Conservation (phyloP, 2,797 vertebrate genomes). For the Helicolenus hilgendorfi region DNA sequence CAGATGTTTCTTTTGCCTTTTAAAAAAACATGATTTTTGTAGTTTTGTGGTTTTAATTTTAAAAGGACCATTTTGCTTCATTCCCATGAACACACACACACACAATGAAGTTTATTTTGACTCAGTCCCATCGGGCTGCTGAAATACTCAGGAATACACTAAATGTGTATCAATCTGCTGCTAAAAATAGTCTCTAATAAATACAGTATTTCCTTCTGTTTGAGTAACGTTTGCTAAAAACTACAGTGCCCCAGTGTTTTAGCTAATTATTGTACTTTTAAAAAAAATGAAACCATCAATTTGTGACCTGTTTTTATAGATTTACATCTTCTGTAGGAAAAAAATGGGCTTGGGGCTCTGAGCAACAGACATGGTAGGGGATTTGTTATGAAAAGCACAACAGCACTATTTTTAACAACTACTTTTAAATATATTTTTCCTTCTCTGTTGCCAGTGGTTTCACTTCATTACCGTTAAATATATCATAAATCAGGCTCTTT, state of each 20-base stretch:
- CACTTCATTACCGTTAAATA: background rate
- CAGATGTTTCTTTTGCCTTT: background rate
- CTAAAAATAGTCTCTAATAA: background rate
- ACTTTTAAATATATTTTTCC: background rate
- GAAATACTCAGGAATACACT: background rate
- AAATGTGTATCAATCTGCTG: constrained; percentile 14
- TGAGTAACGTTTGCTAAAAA: background rate
- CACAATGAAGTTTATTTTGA: background rate
- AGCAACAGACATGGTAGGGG: background rate
- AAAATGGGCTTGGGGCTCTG: background rate
- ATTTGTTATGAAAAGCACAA: background rate
- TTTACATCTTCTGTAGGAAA: background rate
- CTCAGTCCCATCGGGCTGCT: background rate
- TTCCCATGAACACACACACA: background rate
- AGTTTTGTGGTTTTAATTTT: background rate
- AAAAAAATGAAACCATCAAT: background rate
- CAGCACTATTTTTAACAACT: background rate
- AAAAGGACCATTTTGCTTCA: background rate
- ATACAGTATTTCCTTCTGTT: background rate
- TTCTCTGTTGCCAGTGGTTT: background rate
- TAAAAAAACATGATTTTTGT: background rate
- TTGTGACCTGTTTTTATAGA: background rate
- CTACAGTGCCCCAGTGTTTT: background rate
- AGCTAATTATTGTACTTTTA: background rate
- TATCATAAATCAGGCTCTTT: background rate